Conservation (phyloP, 1,140 invertebrate genomes). For the Anastatus disparis region DNA sequence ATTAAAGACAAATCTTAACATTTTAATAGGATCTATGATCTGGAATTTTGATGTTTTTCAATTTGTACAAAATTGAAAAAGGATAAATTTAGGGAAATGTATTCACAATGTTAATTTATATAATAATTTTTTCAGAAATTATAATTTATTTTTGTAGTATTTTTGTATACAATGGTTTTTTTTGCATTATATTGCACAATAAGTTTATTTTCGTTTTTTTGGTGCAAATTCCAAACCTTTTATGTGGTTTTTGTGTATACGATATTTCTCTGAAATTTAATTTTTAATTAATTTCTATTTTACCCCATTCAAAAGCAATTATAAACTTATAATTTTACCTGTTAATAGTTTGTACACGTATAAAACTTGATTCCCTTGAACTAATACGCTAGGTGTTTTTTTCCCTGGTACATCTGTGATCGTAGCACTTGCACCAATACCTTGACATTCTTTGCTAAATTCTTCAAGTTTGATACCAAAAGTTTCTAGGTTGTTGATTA, state of each 20-base stretch:
- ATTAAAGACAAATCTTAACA: too few species aligned
- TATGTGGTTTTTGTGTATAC: slow-evolving; percentile 74
- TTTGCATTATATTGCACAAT: too few species aligned
- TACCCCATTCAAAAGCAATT: too few species aligned
- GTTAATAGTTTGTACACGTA: slow-evolving; percentile 80
- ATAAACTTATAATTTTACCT: slow-evolving; percentile 69
- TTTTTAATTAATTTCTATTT: too few species aligned
- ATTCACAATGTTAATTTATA: too few species aligned
- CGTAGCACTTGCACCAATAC: slow-evolving; percentile 86
- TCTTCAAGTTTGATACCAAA: slow-evolving; percentile 84
- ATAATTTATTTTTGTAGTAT: not conserved
- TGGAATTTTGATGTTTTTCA: too few species aligned
- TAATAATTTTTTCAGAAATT: not conserved
- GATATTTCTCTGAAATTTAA: slow-evolving; percentile 70
- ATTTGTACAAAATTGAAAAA: too few species aligned
- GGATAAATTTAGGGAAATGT: too few species aligned
- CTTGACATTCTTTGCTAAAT: slow-evolving; percentile 86
- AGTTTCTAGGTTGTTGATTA: slow-evolving; percentile 87
- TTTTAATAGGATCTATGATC: too few species aligned
- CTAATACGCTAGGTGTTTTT: slow-evolving; percentile 81
- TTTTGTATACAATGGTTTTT: too few species aligned
- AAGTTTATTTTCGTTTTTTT: slow-evolving; percentile 69
- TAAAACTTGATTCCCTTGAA: slow-evolving; percentile 91
- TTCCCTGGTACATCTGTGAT: slow-evolving; percentile 80
- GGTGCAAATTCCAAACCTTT: slow-evolving; percentile 74